These are phyloP conservation scores for Nephrotoma guestfalica DNA, from an alignment of 2,888 invertebrate genomes.

Conservation along the genomic window DNA sequence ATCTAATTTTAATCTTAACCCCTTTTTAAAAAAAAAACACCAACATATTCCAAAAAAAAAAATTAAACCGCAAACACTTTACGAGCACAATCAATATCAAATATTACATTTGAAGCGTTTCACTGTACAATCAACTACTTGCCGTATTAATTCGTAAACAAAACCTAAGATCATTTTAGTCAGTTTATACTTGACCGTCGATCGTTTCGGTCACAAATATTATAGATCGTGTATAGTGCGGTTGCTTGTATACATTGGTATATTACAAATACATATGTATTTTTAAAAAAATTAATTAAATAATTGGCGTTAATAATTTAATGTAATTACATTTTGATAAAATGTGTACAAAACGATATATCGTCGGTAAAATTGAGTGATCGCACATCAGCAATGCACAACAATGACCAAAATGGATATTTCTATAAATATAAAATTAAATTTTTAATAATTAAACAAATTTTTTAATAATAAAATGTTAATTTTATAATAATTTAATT, in stretches of 20 bases:
- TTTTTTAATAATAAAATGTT: neutral
- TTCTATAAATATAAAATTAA: neutral
- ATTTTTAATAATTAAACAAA: neutral
- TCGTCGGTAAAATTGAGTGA: neutral
- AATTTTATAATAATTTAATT: neutral
- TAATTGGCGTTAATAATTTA: neutral
- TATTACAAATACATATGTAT: neutral
- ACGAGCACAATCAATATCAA: too few species aligned
- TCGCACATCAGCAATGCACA: neutral
- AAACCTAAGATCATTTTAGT: neutral
- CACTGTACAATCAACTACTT: neutral
- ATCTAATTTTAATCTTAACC: neutral
- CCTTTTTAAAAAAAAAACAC: neutral
- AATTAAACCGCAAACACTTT: neutral
- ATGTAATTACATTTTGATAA: neutral
- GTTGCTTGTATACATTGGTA: too few species aligned
- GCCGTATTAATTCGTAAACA: neutral
- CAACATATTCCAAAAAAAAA: neutral
- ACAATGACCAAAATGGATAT: neutral
- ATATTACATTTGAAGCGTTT: neutral
- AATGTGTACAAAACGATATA: neutral
- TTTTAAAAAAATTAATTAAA: neutral
- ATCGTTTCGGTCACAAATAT: neutral
- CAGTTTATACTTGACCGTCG: neutral
- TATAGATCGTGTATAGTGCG: neutral